These are phyloP conservation scores for Pampusana beccarii DNA, from an alignment of 2,113 vertebrate species.

Conservation along the genomic window DNA sequence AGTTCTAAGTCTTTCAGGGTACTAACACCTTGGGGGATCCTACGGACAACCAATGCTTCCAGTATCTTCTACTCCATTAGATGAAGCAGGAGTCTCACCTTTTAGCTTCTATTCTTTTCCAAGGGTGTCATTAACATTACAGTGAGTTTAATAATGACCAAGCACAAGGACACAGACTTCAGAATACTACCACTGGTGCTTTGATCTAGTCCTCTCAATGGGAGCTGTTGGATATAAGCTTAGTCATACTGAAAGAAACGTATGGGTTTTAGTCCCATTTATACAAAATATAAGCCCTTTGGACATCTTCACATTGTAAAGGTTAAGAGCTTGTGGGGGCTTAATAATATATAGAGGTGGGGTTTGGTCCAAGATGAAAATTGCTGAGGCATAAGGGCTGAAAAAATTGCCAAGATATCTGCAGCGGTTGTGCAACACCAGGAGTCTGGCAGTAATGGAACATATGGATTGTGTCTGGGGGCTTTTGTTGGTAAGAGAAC, in stretches of 20 bases:
- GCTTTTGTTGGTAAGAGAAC: background rate
- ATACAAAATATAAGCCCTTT: background rate
- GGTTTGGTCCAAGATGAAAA: background rate
- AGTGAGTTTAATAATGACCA: background rate
- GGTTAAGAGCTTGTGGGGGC: background rate
- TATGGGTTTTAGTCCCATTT: background rate
- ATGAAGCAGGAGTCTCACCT: background rate
- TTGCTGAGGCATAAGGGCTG: background rate
- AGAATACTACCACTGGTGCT: background rate
- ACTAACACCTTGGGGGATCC: background rate
- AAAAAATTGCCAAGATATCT: background rate
- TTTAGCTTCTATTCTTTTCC: background rate
- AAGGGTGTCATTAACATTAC: background rate
- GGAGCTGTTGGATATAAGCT: background rate
- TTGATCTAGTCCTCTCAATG: background rate
- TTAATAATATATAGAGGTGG: background rate
- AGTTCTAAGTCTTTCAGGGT: background rate
- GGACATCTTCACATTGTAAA: background rate
- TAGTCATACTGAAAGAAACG: background rate
- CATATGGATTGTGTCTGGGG: background rate
- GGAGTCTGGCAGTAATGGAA: background rate
- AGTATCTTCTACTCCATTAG: background rate
- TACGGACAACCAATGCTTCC: background rate
- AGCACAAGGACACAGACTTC: background rate
- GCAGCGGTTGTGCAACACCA: background rate